A percentile compares a stretch with the other conserved stretches of the same genome.
These are phyloP conservation scores for Syngnathus scovelli DNA, from an alignment of 2,113 vertebrate species.

Conservation along the genomic window DNA sequence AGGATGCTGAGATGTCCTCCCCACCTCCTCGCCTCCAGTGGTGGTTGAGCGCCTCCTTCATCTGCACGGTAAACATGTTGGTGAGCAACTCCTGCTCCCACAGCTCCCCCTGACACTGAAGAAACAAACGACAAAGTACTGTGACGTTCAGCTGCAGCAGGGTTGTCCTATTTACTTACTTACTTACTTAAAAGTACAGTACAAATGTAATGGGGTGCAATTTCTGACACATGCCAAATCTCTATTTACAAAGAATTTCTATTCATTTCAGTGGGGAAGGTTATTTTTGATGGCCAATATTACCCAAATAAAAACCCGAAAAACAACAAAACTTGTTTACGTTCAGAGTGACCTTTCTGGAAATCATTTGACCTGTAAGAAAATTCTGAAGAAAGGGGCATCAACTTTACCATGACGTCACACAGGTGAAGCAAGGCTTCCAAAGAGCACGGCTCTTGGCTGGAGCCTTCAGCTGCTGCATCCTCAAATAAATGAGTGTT, in stretches of 20 bases:
- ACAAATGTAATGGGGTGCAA: too few species aligned
- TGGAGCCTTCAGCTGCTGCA: background rate
- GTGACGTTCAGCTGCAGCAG: too few species aligned
- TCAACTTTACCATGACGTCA: slow-evolving; percentile 67
- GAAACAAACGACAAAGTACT: background rate
- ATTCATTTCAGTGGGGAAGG: too few species aligned
- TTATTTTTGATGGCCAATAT: too few species aligned
- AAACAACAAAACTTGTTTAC: too few species aligned
- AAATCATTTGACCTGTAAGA: too few species aligned
- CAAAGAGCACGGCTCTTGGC: slow-evolving; percentile 49
- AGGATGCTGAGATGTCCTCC: background rate
- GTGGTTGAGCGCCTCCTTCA: slow-evolving; percentile 84
- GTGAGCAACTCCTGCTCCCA: slow-evolving; percentile 75
- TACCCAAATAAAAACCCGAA: too few species aligned
- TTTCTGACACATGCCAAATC: too few species aligned
- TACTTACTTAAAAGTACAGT: too few species aligned
- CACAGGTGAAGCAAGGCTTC: slow-evolving; percentile 70
- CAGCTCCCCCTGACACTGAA: slow-evolving; percentile 77
- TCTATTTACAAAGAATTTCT: too few species aligned
- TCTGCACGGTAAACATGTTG: background rate
- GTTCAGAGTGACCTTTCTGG: too few species aligned
- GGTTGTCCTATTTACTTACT: too few species aligned
- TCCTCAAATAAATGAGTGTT: slow-evolving; percentile 83
- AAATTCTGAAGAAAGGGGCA: slow-evolving; percentile 37
- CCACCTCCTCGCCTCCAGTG: slow-evolving; percentile 84